Evolutionary conservation across 92 coral and sea anemone species (phyloP).

Genomic region (Zoanthus solanderi): DNA sequence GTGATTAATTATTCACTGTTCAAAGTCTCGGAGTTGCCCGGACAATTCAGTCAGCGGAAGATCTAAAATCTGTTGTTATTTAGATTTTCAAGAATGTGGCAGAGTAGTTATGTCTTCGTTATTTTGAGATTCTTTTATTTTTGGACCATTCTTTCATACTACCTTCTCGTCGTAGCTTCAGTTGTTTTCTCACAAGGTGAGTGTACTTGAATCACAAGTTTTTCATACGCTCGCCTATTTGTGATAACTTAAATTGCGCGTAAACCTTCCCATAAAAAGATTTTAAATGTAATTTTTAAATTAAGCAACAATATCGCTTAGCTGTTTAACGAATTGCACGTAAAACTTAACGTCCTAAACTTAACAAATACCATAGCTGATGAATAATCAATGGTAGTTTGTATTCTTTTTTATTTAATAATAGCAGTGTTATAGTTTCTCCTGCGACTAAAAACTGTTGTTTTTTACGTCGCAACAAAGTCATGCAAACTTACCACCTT

Average conservation of each 20-base stretch:
- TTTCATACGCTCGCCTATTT: neutral
- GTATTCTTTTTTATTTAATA: too few species aligned
- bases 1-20: neutral
- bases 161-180: neutral
- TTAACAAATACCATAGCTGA: too few species aligned
- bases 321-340: too few species aligned
- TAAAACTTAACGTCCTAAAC: too few species aligned
- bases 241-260: neutral
- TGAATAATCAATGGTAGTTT: too few species aligned
- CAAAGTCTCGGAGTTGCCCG: neutral
- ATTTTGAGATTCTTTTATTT: neutral
- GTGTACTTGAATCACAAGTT: neutral
- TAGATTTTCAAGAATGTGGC: constrained; percentile 28
- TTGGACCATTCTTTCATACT: neutral
- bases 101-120: neutral
- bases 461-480: too few species aligned
- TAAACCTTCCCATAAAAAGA: too few species aligned
- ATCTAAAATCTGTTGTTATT: neutral
- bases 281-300: too few species aligned
- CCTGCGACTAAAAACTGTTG: too few species aligned
- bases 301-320: too few species aligned
- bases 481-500: too few species aligned
- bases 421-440: too few species aligned
- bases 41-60: neutral
- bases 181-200: constrained; percentile 21